Evolutionary conservation across 2,113 vertebrate genomes (phyloP), one percentile per base, ranked within the genome.

Genomic region (Crypturellus undulatus): DNA sequence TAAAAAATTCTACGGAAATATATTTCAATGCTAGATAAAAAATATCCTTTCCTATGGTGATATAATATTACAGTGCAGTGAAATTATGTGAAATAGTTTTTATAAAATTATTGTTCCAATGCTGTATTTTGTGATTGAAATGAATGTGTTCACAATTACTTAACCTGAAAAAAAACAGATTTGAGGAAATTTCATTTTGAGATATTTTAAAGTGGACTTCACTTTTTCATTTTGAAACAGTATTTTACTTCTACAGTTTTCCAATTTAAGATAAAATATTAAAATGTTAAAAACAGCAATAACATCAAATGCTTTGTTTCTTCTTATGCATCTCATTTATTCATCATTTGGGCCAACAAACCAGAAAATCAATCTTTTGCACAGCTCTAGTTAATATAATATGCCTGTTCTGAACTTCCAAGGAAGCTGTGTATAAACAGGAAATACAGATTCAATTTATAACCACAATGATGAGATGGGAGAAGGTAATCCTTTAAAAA

Each of bases 371-470:
- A 89, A 81, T 93, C 69, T 75, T 80, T 78, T 93, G 28, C 65
- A 84, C 51, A 68, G 47, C 9, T 89, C 63, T 79, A 81, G 64
- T 80, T 91, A 84, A 78, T 92, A 79, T 65, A 79, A 84, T 72
- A 64, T 58, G 22, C 43, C 36, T 88, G 42, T 24, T 30, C 47
- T 78, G 72, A 67, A 69, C 58, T 88, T 91, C 64, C 18, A 56
- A 83, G 22, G 45, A 93, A 93, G 58, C 59, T 78, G 24, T 78
- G 51, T 52, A 78, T 83, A 93, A 94, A 92, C 32, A 87, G 38
- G 60, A 97, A 94, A 83, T 64, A 83, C 49, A 94, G 93, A 92
- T 91, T 82, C 75, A 94, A 94, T 96, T 92, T 92, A 83, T 75
- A 91, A 89, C 30, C 36, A 68, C 63, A 91, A 30, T 70, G 45